Percentiles rank a stretch among this genome's conserved stretches.
phyloP scores from a whole-genome alignment of 2,797 vertebrate genomes.

The Artibeus jamaicensis region DNA sequence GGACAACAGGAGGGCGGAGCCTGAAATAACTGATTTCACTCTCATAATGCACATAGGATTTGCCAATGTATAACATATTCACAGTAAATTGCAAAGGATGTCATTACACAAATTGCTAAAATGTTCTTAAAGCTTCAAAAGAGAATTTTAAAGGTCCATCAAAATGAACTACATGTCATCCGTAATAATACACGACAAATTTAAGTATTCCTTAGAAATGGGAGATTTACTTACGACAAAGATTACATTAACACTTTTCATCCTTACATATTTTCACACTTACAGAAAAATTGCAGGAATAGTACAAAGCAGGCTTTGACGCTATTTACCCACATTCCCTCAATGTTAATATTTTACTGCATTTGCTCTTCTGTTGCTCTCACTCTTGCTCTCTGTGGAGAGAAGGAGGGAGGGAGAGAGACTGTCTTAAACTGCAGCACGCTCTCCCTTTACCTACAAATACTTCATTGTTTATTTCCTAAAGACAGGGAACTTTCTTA shows the following conservation, averaged over 20 bases:
- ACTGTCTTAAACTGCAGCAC: not conserved
- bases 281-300: not conserved
- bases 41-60: not conserved
- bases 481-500: not conserved
- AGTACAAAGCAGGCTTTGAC: not conserved
- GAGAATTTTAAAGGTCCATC: not conserved
- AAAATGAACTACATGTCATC: not conserved
- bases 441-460: not conserved
- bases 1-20: not conserved
- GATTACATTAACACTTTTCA: not conserved
- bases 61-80: not conserved
- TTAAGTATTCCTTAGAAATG: slow-evolving; percentile 1
- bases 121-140: slow-evolving; percentile 23
- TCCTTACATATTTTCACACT: not conserved
- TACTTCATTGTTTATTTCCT: not conserved
- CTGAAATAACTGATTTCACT: slow-evolving; percentile 7
- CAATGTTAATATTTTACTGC: not conserved
- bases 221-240: not conserved
- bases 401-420: not conserved
- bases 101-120: not conserved
- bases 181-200: not conserved
- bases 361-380: not conserved
- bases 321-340: not conserved
- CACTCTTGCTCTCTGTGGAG: not conserved
- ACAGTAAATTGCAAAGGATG: not conserved